Percentiles rank a stretch among this genome's conserved stretches.
phyloP scores from a whole-genome alignment of 2,113 vertebrate species.

The Dryoscopus gambensis region DNA sequence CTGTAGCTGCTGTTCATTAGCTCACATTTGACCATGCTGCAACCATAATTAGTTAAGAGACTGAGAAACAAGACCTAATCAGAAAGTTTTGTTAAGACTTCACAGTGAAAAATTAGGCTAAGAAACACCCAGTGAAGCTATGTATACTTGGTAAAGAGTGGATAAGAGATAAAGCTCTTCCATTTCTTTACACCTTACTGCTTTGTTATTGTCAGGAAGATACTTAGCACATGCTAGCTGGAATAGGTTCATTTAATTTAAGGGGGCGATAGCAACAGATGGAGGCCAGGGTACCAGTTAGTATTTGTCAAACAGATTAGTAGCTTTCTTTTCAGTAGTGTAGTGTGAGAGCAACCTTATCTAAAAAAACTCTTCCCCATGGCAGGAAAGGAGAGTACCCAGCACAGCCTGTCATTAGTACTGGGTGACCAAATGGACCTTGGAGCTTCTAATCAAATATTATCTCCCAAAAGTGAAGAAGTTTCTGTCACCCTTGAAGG shows the following conservation, averaged over 20 bases:
- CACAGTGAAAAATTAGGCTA: not conserved
- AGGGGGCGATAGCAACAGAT: not conserved
- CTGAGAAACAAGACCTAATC: not conserved
- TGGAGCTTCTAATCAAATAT: not conserved
- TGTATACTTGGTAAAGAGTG: not conserved
- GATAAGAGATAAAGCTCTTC: not conserved
- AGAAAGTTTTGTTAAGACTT: not conserved
- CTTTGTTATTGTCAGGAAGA: not conserved
- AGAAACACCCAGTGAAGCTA: not conserved
- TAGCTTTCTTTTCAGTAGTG: not conserved
- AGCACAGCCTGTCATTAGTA: not conserved
- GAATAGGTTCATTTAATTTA: not conserved
- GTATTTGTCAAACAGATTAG: not conserved
- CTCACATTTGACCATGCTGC: not conserved
- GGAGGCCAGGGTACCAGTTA: not conserved
- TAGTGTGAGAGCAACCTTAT: not conserved
- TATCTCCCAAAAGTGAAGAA: not conserved
- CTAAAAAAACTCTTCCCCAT: not conserved
- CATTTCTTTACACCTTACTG: not conserved
- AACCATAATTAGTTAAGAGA: not conserved
- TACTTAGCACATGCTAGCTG: not conserved
- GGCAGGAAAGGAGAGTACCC: not conserved
- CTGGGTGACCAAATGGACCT: not conserved
- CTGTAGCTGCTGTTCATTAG: not conserved
- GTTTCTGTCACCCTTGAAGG: not conserved